Conservation (phyloP, 2,797 vertebrate genomes). For the Glossophaga mutica region DNA sequence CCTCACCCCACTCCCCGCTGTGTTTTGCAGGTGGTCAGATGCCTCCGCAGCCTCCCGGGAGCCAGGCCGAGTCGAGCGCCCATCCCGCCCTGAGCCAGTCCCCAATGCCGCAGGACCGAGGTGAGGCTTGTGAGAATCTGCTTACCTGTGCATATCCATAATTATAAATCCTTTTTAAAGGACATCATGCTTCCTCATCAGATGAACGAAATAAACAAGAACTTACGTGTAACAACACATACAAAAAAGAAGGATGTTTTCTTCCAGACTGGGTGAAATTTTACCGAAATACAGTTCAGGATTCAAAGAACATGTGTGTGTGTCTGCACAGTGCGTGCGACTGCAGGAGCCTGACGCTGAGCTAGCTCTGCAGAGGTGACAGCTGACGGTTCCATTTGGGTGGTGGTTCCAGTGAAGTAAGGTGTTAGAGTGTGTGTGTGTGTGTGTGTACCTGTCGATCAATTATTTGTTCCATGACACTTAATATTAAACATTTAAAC, state of each 20-base stretch:
- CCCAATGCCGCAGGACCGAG: constrained; percentile 96
- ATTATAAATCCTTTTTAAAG: not conserved
- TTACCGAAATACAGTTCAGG: not conserved
- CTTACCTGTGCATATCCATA: not conserved
- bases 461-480: not conserved
- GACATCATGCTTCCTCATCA: not conserved
- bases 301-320: accelerated
- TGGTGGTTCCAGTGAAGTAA: not conserved
- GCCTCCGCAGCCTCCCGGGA: constrained; percentile 90
- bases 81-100: constrained; percentile 92
- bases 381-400: accelerated
- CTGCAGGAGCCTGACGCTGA: not conserved
- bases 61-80: constrained; percentile 90
- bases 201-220: not conserved
- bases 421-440: not conserved
- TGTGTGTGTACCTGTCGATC: not conserved
- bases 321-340: not conserved
- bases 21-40: constrained; percentile 89
- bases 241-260: not conserved
- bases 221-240: not conserved
- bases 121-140: constrained; percentile 73
- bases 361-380: not conserved
- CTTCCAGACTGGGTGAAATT: not conserved
- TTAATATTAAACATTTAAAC: not conserved
- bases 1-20: constrained; percentile 39